A percentile compares a stretch with the other conserved stretches of the same genome.
phyloP scores from a whole-genome alignment of 1,140 invertebrate genomes.

The Mactra quadrangularis region DNA sequence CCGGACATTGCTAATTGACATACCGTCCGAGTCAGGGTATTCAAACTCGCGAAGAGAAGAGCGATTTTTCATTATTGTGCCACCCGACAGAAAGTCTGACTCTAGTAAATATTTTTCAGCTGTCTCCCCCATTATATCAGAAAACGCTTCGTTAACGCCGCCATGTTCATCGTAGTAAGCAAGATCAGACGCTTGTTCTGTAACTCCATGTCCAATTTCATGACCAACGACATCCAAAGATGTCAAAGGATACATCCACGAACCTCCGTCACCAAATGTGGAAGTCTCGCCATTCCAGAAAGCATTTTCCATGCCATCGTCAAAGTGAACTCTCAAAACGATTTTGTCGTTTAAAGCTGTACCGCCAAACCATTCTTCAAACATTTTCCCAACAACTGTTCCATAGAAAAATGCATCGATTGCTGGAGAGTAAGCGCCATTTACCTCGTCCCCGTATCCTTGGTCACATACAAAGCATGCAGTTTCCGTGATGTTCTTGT shows the following conservation, averaged over 20 bases:
- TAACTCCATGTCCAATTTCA: slow-evolving; percentile 71
- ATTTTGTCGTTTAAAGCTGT: slow-evolving; percentile 56
- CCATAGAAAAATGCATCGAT: slow-evolving; percentile 70
- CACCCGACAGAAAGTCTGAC: slow-evolving; percentile 55
- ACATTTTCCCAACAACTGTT: slow-evolving; percentile 68
- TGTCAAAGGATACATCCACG: slow-evolving; percentile 63
- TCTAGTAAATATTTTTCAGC: slow-evolving; percentile 47
- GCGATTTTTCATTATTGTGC: slow-evolving; percentile 51
- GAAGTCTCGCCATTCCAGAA: slow-evolving; percentile 66
- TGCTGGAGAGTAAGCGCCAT: slow-evolving; percentile 70
- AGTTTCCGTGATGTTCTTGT: slow-evolving; percentile 36
- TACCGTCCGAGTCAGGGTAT: slow-evolving; percentile 57
- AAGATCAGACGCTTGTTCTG: slow-evolving; percentile 68
- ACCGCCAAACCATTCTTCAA: slow-evolving; percentile 63
- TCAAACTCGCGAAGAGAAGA: slow-evolving; percentile 54
- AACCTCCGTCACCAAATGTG: slow-evolving; percentile 66
- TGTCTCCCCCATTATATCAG: slow-evolving; percentile 71
- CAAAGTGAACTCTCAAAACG: slow-evolving; percentile 68
- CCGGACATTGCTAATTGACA: slow-evolving; percentile 62
- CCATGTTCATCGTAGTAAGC: slow-evolving; percentile 66
- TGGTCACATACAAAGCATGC: slow-evolving; percentile 55
- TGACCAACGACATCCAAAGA: slow-evolving; percentile 68
- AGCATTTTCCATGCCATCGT: slow-evolving; percentile 55
- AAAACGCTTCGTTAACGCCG: slow-evolving; percentile 74
- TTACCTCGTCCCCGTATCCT: slow-evolving; percentile 62